These are phyloP conservation scores for Drosophila imparisetae DNA, from an alignment of 2,888 invertebrate genomes.

Conservation along the genomic window DNA sequence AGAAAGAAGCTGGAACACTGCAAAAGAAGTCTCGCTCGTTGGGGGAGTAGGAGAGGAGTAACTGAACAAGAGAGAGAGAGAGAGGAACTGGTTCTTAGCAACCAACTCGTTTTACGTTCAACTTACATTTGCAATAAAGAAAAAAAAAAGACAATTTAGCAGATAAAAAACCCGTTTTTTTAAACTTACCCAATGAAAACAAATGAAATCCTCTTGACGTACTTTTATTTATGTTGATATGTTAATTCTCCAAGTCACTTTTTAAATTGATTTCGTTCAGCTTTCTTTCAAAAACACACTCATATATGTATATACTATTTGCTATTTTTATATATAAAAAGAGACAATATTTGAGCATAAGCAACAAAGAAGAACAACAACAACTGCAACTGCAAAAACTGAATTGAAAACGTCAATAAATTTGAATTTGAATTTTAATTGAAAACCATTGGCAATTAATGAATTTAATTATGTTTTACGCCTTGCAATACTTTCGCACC, in stretches of 20 bases:
- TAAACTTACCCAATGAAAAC: slow-evolving; percentile 60
- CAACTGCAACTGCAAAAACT: slow-evolving; percentile 23
- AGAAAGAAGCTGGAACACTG: slow-evolving; percentile 40
- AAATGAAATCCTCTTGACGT: slow-evolving; percentile 12
- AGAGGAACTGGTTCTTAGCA: slow-evolving; percentile 68
- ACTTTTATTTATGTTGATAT: slow-evolving; percentile 31
- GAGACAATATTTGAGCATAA: slow-evolving; percentile 51
- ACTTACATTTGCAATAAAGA: slow-evolving; percentile 34
- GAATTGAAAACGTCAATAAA: slow-evolving; percentile 9
- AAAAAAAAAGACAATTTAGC: slow-evolving; percentile 24
- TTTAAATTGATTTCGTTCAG: slow-evolving; percentile 6
- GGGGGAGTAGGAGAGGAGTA: slow-evolving; percentile 23
- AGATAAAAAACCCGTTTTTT: slow-evolving; percentile 50
- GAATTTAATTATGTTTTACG: slow-evolving; percentile 51
- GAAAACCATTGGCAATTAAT: slow-evolving; percentile 45
- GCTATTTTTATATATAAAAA: slow-evolving; percentile 53
- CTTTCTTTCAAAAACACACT: slow-evolving; percentile 18
- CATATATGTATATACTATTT: slow-evolving; percentile 15
- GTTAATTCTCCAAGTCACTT: slow-evolving; percentile 32
- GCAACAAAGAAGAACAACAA: slow-evolving; percentile 18
- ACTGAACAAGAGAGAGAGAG: slow-evolving; percentile 10
- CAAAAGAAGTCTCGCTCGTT: slow-evolving; percentile 48
- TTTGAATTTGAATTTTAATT: slow-evolving; percentile 36
- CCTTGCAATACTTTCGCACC: slow-evolving; percentile 45
- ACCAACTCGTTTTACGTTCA: slow-evolving; percentile 67